Percentiles rank a stretch among this genome's conserved stretches.
These are phyloP conservation scores for Luscinia megarhynchos DNA, from an alignment of 2,797 vertebrate species.

Conservation along the genomic window DNA sequence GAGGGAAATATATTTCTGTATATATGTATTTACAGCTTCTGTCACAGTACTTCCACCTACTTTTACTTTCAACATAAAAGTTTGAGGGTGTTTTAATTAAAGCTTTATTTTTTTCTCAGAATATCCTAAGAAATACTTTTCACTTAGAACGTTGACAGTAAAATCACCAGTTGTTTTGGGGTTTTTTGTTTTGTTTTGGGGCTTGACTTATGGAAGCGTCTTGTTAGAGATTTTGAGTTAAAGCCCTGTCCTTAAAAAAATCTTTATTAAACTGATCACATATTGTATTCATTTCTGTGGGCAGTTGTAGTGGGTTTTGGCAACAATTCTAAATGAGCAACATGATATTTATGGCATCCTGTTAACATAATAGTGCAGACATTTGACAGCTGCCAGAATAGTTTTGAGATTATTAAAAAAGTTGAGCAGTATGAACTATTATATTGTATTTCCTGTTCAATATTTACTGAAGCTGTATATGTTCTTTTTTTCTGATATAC, in stretches of 20 bases:
- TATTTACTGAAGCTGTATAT: background rate
- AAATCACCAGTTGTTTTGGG: background rate
- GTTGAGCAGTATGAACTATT: background rate
- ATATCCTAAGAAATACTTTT: background rate
- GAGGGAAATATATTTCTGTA: background rate
- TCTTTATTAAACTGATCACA: background rate
- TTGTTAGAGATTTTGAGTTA: background rate
- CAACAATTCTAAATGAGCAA: background rate
- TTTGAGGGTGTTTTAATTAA: background rate
- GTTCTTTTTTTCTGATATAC: background rate
- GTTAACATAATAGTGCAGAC: background rate
- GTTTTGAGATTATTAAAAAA: background rate
- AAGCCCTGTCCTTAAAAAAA: background rate
- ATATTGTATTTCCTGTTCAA: background rate
- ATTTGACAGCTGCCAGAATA: background rate
- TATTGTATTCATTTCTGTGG: background rate
- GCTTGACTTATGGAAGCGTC: background rate
- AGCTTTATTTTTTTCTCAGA: background rate
- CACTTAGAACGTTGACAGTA: background rate
- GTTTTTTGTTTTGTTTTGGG: background rate
- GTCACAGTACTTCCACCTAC: background rate
- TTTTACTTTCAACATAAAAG: background rate
- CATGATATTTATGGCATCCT: background rate
- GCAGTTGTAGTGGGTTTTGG: background rate
- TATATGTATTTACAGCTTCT: background rate